Evolutionary conservation across 2,113 vertebrate genomes (phyloP).

Genomic region (Notechis scutatus): DNA sequence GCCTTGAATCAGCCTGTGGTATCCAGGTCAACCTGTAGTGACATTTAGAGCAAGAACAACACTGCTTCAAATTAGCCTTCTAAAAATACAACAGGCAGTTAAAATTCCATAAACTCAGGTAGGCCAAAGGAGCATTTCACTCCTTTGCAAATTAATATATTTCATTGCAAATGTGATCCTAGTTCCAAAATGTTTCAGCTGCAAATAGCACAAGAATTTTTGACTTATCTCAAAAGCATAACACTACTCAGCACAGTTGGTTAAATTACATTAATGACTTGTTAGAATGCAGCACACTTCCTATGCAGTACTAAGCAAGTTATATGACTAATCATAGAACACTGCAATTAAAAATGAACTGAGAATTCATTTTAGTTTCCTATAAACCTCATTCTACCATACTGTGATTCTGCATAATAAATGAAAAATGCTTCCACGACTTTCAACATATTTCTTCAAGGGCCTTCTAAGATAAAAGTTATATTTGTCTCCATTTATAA

Average conservation of each 20-base stretch:
- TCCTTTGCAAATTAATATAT: neutral
- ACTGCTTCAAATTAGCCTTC: neutral
- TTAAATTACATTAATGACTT: neutral
- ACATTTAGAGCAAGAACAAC: neutral
- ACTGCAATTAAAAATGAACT: neutral
- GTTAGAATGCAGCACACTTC: neutral
- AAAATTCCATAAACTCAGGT: neutral
- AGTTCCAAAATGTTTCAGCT: neutral
- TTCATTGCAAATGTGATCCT: neutral
- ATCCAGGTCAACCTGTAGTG: neutral
- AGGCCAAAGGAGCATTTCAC: neutral
- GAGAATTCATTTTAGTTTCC: neutral
- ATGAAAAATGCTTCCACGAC: neutral
- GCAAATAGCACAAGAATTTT: neutral
- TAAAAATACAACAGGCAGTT: neutral
- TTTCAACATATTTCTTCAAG: slow-evolving; percentile 2
- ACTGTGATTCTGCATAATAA: neutral
- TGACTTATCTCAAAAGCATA: neutral
- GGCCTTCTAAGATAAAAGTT: neutral
- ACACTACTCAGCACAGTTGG: neutral
- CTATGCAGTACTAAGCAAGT: neutral
- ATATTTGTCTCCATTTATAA: neutral
- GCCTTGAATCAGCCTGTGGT: neutral
- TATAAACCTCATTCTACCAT: neutral
- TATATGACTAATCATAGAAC: neutral